Base-by-base conservation (phyloP, 2,797 vertebrate species). In the Tragopan temminckii region DNA sequence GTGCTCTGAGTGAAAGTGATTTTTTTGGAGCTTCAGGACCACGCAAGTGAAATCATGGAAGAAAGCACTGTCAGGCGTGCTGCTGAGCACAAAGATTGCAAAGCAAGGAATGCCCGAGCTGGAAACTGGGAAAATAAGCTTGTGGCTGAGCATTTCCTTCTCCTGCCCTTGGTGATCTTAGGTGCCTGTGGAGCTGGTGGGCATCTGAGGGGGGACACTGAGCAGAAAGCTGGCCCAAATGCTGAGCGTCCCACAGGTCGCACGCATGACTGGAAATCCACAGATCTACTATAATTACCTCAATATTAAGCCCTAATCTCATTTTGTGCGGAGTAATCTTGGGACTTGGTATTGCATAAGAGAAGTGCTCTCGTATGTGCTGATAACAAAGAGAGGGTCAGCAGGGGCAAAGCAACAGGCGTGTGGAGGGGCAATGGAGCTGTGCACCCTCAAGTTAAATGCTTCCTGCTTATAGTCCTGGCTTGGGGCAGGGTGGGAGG, bases 281-380 rank as follows among this genome's bases (percentile, higher is more conserved):
- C 59, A 85, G 89, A 83, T 94, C 88, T 90, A 13, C 92, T 93
- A 62, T 90, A 94, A 93, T 90, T 93, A 95, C 84, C 75, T 95
- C 89, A 94, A 90, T 94, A 96, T 90, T 94, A 96, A 93, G 71
- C 68, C 71, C 57, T 96, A 93, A 96, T 94, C 92, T 89, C 78
- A 89, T 93, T 95, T 80, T 92, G 75, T 81, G 66, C 55, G 14
- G 21, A 93, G 90, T 91, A 93, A 93, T 94, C 89, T 92, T 93
- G 69, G 76, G 69, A 82, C 78, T 92, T 0, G 0, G 50, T 55
- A 57, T 94, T 95, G 86, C 84, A 3, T 95, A 94, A 96, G 76
- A 66, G 81, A 78, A 68, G 53, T 40, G 68, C 81, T 91, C 75
- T 62, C 0, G 0, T 88, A n/a, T 79, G 21, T 82, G 6, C 38